A percentile compares a stretch with the other conserved stretches of the same genome.
These are phyloP conservation scores for Proisotoma minuta DNA, from an alignment of 2,888 invertebrate species.

Conservation along the genomic window DNA sequence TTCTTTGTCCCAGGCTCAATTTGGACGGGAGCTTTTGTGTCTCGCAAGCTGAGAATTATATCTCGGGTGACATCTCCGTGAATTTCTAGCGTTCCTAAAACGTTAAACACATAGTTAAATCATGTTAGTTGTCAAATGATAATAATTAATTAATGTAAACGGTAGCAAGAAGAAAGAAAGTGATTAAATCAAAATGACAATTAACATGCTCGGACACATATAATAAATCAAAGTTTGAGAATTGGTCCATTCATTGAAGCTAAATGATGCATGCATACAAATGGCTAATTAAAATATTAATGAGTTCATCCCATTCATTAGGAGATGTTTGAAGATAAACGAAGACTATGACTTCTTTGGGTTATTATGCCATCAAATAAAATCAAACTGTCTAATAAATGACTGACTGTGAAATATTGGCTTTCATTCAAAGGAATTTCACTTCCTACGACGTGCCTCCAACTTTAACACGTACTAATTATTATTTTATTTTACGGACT, in stretches of 20 bases:
- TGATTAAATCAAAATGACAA: not conserved
- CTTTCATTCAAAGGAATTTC: too few relatives aligned
- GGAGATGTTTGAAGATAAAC: too few relatives aligned
- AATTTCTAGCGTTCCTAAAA: slow-evolving; percentile 64
- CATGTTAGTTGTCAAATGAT: not conserved
- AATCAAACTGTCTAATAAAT: too few relatives aligned
- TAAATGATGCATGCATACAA: not conserved
- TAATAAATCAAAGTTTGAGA: not conserved
- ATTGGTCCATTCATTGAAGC: not conserved
- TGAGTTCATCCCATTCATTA: too few relatives aligned
- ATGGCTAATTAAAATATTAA: not conserved
- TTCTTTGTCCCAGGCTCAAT: slow-evolving; percentile 74
- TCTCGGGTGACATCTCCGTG: slow-evolving; percentile 77
- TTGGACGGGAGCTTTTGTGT: slow-evolving; percentile 71
- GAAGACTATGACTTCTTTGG: too few relatives aligned
- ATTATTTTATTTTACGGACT: too few relatives aligned
- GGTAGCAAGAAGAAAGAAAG: too few relatives aligned
- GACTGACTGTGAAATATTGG: too few relatives aligned
- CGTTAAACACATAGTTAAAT: slow-evolving; percentile 9
- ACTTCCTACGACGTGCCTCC: too few relatives aligned
- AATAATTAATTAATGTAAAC: not conserved
- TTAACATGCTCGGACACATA: not conserved
- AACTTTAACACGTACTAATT: too few relatives aligned
- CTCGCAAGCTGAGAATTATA: slow-evolving; percentile 67
- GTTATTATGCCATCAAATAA: too few relatives aligned